Base-by-base conservation (phyloP, 2,797 vertebrate species). In the Pagetopsis macropterus region DNA sequence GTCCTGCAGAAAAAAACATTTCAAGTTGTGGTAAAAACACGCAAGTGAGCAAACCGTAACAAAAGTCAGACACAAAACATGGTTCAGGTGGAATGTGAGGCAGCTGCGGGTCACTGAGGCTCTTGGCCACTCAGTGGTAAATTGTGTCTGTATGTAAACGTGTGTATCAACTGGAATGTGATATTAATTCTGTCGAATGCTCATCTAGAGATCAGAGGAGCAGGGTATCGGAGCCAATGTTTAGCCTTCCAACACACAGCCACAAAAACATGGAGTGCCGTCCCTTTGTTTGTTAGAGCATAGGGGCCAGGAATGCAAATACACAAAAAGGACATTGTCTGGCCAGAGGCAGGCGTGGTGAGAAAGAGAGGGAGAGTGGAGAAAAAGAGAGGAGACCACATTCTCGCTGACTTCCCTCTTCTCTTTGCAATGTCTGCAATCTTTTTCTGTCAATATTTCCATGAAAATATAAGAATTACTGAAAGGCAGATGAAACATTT, bases 291-390 rank as follows among this genome's bases (percentile, higher is more conserved):
- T 93, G 91, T 89, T 86, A 81, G 86, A 90, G 90, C 87, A 93
- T 77, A 88, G 91, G 90, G 87, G 86, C 79, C 90, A 94, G 90
- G 92, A 93, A 94, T 94, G 92, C 90, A 89, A 89, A 91, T 86
- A 90, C 90, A 94, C 93, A 94, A 94, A 94, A 94, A 94, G 93
- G 85, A 93, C 93, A 95, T 94, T 94, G 94, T 95, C 89, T 89
- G 87, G 84, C 86, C 86, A 91, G 89, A 89, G 84, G 90, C 90
- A 90, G 93, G 92, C 91, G 87, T 94, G 93, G 93, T 90, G 91
- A 90, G 92, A 93, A 90, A 90, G 78, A 86, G 89, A 89, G 79
- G 63, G 86, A 83, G 75, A 78, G 82, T 46, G 74, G 74, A 77
- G 72, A 60, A 56, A 72, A 51, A 71, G 52, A 86, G 71, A 79